Evolutionary conservation across 2,888 invertebrate genomes (phyloP).

Genomic region (Pandemis cinnamomeana): DNA sequence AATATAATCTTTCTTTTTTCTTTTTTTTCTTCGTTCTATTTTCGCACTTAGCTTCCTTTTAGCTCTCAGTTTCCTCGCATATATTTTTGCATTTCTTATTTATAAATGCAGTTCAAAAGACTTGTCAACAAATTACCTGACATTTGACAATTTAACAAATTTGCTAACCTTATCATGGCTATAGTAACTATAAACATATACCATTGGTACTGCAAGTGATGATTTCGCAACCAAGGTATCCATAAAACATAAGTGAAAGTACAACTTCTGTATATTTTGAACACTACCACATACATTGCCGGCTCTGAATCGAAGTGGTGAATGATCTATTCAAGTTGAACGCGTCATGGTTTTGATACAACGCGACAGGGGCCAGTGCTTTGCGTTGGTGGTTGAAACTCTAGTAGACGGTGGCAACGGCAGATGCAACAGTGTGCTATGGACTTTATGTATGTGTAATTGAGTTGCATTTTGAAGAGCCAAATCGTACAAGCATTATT

Average conservation of each 20-base stretch:
- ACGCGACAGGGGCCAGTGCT: neutral
- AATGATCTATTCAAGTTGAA: neutral
- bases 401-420: neutral
- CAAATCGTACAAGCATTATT: neutral
- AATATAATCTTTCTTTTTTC: too few species aligned
- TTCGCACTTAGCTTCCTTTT: too few species aligned
- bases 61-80: too few species aligned
- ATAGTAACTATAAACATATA: constrained; percentile 1
- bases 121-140: neutral
- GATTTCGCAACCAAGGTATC: constrained; percentile 14
- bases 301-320: too few species aligned
- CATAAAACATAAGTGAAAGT: constrained; percentile 11
- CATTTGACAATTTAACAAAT: neutral
- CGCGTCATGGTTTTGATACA: neutral
- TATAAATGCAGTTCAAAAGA: neutral
- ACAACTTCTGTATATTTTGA: neutral
- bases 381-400: neutral
- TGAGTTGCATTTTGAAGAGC: neutral
- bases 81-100: too few species aligned
- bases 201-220: neutral
- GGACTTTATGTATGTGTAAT: neutral
- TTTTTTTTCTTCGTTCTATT: too few species aligned
- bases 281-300: neutral
- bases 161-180: neutral
- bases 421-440: neutral